Evolutionary conservation across 2,888 invertebrate species (phyloP), one percentile per base, ranked within the genome.

Genomic region (Amblyjoppa fuscipennis): DNA sequence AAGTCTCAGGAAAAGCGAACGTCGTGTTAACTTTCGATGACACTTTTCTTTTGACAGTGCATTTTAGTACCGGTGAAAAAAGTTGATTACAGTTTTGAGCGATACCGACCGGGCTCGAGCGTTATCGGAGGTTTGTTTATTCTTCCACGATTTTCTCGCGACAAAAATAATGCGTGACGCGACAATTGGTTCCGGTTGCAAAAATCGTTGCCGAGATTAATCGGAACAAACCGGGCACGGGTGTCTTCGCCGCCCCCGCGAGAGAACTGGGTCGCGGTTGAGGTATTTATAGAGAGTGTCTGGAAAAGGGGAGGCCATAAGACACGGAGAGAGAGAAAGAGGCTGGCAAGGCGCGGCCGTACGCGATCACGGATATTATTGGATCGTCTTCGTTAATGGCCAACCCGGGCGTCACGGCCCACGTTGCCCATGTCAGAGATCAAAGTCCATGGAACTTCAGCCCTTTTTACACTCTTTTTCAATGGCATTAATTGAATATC

Each of bases 231-330:
- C 51, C 38, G 61, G 71, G 25, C 49, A 16, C 59, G n/a, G 74
- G 80, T 80, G 81, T 78, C 69, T 81, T 76, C 61, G 66, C 76
- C 77, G 34, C 82, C 80, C 71, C 76, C 51, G 41, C 78, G 75
- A 87, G 88, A 86, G 89, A 93, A 92, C 90, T 93, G 90, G 93
- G 93, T 92, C 93, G 90, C 87, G 84, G 74, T 85, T 79, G 86
- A 78, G 82, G 88, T 93, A 93, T 93, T 93, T 92, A 93, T 93
- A 93, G 93, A 90, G 89, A 78, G 56, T 64, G 80, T 82, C 85
- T 89, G 88, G 88, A 91, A 91, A 86, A 88, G 90, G 89, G 90
- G 89, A 84, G 83, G 83, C 76, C 84, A 78, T 84, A 85, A 85
- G 78, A 68, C 83, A 66, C 76, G 20, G 20, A 51, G 38, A 74